These are phyloP conservation scores for Hippocampus comes DNA, from an alignment of 2,113 vertebrate species.

Conservation along the genomic window DNA sequence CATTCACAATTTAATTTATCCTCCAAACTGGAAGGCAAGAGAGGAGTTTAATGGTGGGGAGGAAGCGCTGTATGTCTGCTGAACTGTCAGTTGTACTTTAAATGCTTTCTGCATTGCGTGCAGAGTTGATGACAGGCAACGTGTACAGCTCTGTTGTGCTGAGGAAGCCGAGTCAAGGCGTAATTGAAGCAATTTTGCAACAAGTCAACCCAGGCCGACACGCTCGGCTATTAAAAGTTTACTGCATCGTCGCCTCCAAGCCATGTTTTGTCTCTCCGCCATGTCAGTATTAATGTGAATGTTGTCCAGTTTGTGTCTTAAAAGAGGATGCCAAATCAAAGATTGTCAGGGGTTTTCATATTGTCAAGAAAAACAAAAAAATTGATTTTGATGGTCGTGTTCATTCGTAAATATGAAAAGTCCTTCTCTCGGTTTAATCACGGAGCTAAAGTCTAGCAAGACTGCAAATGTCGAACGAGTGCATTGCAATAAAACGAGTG, in stretches of 20 bases:
- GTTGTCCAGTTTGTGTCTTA: constrained; percentile 60
- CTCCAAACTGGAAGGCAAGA: constrained; percentile 77
- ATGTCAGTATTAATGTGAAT: constrained; percentile 75
- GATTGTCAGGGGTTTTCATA: constrained; percentile 55
- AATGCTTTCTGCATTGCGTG: constrained; percentile 35
- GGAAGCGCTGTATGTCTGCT: constrained; percentile 68
- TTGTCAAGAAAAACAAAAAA: constrained; percentile 13
- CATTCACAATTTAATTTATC: constrained; percentile 64
- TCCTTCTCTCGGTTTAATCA: constrained; percentile 21
- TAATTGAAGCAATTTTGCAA: constrained; percentile 58
- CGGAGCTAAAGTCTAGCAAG: constrained; percentile 14
- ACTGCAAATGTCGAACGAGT: constrained; percentile 8
- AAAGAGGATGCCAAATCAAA: constrained; percentile 59
- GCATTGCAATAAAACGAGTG: constrained; percentile 19
- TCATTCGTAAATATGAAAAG: constrained; percentile 25
- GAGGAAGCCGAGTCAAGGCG: constrained; percentile 46
- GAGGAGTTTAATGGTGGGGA: constrained; percentile 54
- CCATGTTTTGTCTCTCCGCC: constrained; percentile 55
- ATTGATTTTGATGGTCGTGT: constrained; percentile 5
- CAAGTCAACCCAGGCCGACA: constrained; percentile 59
- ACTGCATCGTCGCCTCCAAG: constrained; percentile 51
- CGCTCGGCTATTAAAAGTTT: constrained; percentile 57
- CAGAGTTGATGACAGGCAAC: constrained; percentile 18
- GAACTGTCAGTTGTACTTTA: constrained; percentile 54
- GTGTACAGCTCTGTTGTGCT: constrained; percentile 32